Conservation (phyloP, 2,888 invertebrate genomes). For the Ametastegia equiseti region DNA sequence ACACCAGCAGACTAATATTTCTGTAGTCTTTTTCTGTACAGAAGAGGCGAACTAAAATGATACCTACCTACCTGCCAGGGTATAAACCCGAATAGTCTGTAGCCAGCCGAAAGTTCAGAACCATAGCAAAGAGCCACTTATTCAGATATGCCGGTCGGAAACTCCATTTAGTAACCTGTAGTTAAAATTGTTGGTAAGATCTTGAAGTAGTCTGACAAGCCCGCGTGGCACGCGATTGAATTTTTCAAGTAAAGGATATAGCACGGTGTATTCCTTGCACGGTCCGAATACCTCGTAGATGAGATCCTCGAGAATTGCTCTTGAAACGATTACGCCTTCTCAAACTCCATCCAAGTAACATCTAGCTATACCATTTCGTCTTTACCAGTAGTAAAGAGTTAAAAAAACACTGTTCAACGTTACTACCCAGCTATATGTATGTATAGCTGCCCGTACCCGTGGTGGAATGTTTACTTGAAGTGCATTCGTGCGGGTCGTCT, state of each 20-base stretch:
- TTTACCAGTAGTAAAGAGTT: not conserved
- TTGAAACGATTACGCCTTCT: not conserved
- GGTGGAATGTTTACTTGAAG: slow-evolving; percentile 10
- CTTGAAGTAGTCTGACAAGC: slow-evolving; percentile 12
- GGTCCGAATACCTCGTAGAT: not conserved
- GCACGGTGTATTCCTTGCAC: not conserved
- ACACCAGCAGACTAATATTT: not conserved
- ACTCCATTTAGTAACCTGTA: slow-evolving; percentile 40
- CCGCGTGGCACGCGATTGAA: slow-evolving; percentile 37
- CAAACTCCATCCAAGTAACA: not conserved
- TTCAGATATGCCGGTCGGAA: slow-evolving; percentile 37
- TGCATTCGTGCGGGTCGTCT: not conserved
- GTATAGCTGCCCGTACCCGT: not conserved
- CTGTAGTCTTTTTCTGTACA: not conserved
- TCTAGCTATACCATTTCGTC: not conserved
- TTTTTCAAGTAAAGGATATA: not conserved
- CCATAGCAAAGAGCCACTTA: slow-evolving; percentile 29
- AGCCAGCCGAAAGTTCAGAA: slow-evolving; percentile 4
- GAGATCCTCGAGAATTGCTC: not conserved
- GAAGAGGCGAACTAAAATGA: not conserved
- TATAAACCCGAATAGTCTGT: slow-evolving; percentile 11
- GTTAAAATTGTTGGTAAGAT: slow-evolving; percentile 34
- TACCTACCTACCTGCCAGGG: not conserved
- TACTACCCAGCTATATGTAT: not conserved
- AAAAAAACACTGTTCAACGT: not conserved